Base-by-base conservation (phyloP, 1,140 invertebrate species). In the Neodiprion fabricii region DNA sequence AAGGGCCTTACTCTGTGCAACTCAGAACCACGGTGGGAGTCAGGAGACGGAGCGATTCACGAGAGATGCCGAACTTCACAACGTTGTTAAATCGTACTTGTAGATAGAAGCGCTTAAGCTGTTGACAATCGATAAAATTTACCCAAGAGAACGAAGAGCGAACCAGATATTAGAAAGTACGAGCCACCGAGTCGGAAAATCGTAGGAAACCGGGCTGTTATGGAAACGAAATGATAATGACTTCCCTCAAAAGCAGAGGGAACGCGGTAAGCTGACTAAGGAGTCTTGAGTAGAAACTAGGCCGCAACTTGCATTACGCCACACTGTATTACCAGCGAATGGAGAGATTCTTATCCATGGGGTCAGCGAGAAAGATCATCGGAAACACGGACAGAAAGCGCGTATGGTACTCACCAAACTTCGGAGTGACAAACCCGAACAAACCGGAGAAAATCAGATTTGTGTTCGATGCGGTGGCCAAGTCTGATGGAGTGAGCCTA, bases 381-480 rank as follows among this genome's bases (percentile, higher is more conserved):
- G 1, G 12, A 10, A 12, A 2, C 1, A 47, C 21, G 40, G 2
- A 21, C 40, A 47, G 12, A 10, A 17, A 70, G 14, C 17, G 73
- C 12, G 14, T 70, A 0, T 79, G 79, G 75, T 84, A 83, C 69
- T 47, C 84, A 8, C 82, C 82, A 14, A 81, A 83, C 67, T 84
- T 85, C 67, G 80, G 73, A 0, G 83, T 82, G 1, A 67, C 48
- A 0, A 80, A 81, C 72, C 71, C 73, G 7, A 80, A 82, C 47
- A 84, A 84, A 75, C 78, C 78, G 9, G 72, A 67, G 1, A 83
- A 79, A 69, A 14, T 82, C 9, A 50, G 82, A 17, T 14, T 83
- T 0, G 83, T 85, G 0, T 81, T 81, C 50, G 83, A 85, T 71
- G 82, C 80, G 0, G 81, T 80, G 0, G 79, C 80, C 12, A 75